These are phyloP conservation scores for Trididemnum nubilum DNA, from an alignment of 23 tunicate genomes.

Conservation along the genomic window DNA sequence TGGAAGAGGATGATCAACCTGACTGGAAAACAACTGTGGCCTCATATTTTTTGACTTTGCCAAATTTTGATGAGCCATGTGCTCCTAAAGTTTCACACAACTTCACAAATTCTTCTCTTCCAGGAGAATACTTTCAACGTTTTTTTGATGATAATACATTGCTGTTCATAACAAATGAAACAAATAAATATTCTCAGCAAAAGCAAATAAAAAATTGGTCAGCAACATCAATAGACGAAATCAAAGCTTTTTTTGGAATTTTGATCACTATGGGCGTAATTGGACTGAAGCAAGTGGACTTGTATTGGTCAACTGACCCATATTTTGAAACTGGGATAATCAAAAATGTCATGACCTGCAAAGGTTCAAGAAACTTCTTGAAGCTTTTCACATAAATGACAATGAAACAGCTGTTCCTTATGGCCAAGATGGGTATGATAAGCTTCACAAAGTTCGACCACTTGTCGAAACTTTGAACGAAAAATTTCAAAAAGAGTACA, in stretches of 20 bases:
- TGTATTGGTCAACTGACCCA: neutral
- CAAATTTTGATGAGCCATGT: no score
- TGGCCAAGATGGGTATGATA: slow-evolving; percentile 16
- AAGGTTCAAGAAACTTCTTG: slow-evolving; percentile 7
- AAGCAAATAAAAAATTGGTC: neutral
- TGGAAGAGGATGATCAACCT: no score
- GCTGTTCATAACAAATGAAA: no score
- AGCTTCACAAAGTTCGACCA: slow-evolving; percentile 23
- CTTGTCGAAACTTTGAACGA: neutral
- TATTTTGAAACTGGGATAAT: neutral
- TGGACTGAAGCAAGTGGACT: neutral
- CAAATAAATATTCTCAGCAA: neutral
- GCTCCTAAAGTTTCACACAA: no score
- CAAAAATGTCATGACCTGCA: slow-evolving; percentile 18
- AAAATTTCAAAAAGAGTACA: slow-evolving; percentile 25
- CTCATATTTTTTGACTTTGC: no score
- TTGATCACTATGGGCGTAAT: no score
- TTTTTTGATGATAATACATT: no score
- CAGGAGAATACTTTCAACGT: no score
- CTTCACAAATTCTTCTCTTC: no score
- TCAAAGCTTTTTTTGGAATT: neutral
- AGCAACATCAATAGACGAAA: neutral
- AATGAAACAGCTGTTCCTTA: slow-evolving; percentile 6
- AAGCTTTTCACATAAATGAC: slow-evolving; percentile 22
- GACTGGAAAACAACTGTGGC: no score